A percentile compares a stretch with the other conserved stretches of the same genome.
These are phyloP conservation scores for Dynastes maya DNA, from an alignment of 2,888 invertebrate genomes.

Conservation along the genomic window DNA sequence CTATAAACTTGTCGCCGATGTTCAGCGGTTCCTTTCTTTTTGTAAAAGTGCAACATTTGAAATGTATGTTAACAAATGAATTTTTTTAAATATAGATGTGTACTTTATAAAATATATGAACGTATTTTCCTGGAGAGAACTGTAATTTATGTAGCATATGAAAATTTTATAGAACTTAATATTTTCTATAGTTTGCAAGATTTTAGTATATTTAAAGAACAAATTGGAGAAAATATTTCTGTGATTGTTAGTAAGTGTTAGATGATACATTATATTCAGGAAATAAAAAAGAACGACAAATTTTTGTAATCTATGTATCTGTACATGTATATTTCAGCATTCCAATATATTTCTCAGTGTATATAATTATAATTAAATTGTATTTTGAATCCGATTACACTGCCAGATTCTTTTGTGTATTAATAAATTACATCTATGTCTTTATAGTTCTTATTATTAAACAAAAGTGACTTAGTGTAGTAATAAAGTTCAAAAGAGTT, in stretches of 20 bases:
- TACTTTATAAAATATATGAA: constrained; percentile 42
- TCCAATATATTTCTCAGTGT: constrained; percentile 69
- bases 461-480: neutral
- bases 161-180: constrained; percentile 51
- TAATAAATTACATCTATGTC: constrained; percentile 63
- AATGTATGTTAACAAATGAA: constrained; percentile 46
- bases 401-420: constrained; percentile 67
- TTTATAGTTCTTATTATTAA: constrained; percentile 42
- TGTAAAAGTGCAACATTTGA: constrained; percentile 45
- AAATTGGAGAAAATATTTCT: constrained; percentile 60
- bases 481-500: neutral
- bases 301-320: constrained; percentile 66
- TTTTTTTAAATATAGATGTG: constrained; percentile 46
- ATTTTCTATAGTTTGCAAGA: constrained; percentile 53
- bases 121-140: constrained; percentile 50
- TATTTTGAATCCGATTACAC: constrained; percentile 69
- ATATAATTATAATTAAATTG: constrained; percentile 65
- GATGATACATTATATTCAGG: constrained; percentile 52
- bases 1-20: constrained; percentile 55
- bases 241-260: constrained; percentile 69
- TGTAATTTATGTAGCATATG: constrained; percentile 50
- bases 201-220: constrained; percentile 47
- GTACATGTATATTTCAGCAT: constrained; percentile 67
- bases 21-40: constrained; percentile 50
- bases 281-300: constrained; percentile 52